Evolutionary conservation across 2,113 vertebrate species (phyloP).

Genomic region (Rhabdornis inornatus): DNA sequence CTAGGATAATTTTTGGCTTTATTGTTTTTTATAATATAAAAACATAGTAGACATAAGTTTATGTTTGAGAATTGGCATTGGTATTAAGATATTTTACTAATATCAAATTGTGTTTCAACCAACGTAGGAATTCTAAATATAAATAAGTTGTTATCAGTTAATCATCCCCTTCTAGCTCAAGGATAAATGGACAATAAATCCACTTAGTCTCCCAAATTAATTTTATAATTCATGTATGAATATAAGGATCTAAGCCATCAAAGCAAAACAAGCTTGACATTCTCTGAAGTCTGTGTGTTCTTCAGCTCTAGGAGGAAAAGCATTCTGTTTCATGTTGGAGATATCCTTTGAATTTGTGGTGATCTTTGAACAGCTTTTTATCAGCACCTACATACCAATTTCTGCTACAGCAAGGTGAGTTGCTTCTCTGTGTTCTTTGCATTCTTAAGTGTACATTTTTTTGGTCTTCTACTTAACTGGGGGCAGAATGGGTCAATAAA

Average conservation of each 20-base stretch:
- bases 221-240: neutral
- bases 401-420: neutral
- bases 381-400: neutral
- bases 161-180: neutral
- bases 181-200: neutral
- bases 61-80: neutral
- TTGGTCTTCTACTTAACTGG: neutral
- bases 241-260: neutral
- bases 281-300: neutral
- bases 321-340: neutral
- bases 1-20: neutral
- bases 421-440: neutral
- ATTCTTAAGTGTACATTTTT: neutral
- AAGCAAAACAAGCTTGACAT: neutral
- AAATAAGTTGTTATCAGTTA: neutral
- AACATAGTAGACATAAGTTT: neutral
- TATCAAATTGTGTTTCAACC: neutral
- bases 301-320: neutral
- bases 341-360: neutral
- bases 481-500: neutral
- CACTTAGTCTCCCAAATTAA: neutral
- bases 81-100: neutral
- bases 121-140: neutral
- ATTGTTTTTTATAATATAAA: neutral
- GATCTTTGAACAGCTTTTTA: neutral